phyloP scores from a whole-genome alignment of 64 coral and sea anemone species.

The Montipora foliosa region DNA sequence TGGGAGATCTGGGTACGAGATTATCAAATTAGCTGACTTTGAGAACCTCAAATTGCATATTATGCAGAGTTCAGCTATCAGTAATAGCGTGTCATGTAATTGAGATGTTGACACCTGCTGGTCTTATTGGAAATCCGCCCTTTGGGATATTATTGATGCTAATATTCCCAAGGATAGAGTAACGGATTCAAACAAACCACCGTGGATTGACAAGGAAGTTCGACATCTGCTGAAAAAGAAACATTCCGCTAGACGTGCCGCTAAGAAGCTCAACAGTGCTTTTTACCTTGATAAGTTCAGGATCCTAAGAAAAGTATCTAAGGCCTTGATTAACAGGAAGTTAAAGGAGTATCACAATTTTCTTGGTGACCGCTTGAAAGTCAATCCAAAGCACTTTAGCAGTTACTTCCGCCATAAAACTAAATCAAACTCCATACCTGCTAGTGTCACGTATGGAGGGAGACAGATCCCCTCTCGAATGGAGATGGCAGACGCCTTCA shows the following conservation, averaged over 20 bases:
- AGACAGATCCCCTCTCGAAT: background rate
- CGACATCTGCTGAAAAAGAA: background rate
- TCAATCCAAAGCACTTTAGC: background rate
- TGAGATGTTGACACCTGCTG: background rate
- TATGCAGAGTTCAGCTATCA: background rate
- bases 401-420: slow-evolving; percentile 32
- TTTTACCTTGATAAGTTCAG: too few species aligned
- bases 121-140: too few species aligned
- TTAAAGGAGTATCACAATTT: too few species aligned
- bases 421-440: slow-evolving; percentile 23
- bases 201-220: too few species aligned
- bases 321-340: too few species aligned
- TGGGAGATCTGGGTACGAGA: too few species aligned
- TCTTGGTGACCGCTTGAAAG: too few species aligned
- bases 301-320: too few species aligned
- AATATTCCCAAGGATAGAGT: too few species aligned
- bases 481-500: slow-evolving; percentile 25
- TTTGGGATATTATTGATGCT: too few species aligned
- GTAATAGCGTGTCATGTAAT: background rate
- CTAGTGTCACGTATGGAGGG: background rate
- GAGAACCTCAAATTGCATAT: background rate
- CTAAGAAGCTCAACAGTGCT: too few species aligned
- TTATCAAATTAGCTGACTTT: background rate
- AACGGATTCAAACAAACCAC: too few species aligned
- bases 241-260: background rate